Evolutionary conservation across 2,888 invertebrate species (phyloP), one percentile per base, ranked within the genome.

Genomic region (Metopia argyrocephala): DNA sequence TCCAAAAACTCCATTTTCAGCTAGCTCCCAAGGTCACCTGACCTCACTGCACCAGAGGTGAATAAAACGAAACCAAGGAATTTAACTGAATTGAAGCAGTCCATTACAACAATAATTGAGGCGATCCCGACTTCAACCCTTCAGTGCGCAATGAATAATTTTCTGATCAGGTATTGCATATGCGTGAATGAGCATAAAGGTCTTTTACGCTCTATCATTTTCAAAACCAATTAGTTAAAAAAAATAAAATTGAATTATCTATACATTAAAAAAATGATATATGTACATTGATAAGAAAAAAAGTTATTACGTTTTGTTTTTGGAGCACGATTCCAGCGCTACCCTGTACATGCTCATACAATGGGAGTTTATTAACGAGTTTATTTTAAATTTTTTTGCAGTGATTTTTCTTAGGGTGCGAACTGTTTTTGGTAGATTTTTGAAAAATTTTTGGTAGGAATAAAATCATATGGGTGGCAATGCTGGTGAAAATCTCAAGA

Each of bases 101-200:
- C 56, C 3, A 48, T 78, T 50, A 48, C 70, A 12, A 12, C 64
- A 0, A 50, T 65, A 21, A 62, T 64, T 18, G 62, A 62, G 9
- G 62, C 38, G 7, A 50, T 71, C 21, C 59, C 61, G 3, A 45
- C 6, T 21, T 6, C 21, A 45, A 61, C 61, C 61, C 45, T 38
- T 61, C 38, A 61, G 28, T 23, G 21, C 38, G 21, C 61, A 20
- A 21, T 0, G 6, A 45, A 21, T 15, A 18, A 6, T 15, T 21
- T 5, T 61, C 45, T 61, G 23, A 21, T 38, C 31, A 31, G 9
- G 9, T 31, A 31, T 9, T 5, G 31, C 9, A 21, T 45, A 38
- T 12, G 38, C 15, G 38, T 45, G 61, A 45, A 45, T 45, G 23
- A n/a, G n/a, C 38, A 23, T 23, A 45, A 6, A 1, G 2, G n/a